phyloP scores from a whole-genome alignment of 2,888 invertebrate species.

The Chrysolina americana region DNA sequence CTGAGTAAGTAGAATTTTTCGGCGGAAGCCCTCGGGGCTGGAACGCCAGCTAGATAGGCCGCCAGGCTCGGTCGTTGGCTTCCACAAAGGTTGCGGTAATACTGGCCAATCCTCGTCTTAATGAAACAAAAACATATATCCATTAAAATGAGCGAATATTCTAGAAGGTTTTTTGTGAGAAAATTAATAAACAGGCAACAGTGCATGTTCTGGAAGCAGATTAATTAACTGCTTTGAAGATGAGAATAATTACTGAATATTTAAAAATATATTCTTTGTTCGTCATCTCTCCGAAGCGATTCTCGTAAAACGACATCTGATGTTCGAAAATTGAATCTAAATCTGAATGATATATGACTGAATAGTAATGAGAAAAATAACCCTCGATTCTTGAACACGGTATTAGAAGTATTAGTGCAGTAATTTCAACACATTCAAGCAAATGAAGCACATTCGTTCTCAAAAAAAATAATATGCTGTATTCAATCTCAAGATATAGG shows the following conservation, averaged over 20 bases:
- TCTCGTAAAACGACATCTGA: too few relatives aligned
- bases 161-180: not conserved
- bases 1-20: constrained; percentile 90
- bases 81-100: constrained; percentile 62
- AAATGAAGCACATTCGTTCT: too few relatives aligned
- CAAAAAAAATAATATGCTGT: too few relatives aligned
- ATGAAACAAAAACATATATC: not conserved
- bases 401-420: too few relatives aligned
- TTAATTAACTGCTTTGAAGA: not conserved
- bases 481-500: too few relatives aligned
- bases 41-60: constrained; percentile 67
- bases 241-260: not conserved
- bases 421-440: too few relatives aligned
- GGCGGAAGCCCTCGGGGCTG: constrained; percentile 79
- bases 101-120: not conserved
- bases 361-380: too few relatives aligned
- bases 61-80: constrained; percentile 65
- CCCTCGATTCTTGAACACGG: too few relatives aligned
- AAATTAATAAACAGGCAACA: not conserved
- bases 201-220: not conserved
- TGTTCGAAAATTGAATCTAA: too few relatives aligned
- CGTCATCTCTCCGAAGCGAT: too few relatives aligned
- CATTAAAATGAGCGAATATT: not conserved
- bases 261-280: too few relatives aligned
- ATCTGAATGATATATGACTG: too few relatives aligned